phyloP scores from a whole-genome alignment of 2,113 vertebrate species.

The Tor tambroides region DNA sequence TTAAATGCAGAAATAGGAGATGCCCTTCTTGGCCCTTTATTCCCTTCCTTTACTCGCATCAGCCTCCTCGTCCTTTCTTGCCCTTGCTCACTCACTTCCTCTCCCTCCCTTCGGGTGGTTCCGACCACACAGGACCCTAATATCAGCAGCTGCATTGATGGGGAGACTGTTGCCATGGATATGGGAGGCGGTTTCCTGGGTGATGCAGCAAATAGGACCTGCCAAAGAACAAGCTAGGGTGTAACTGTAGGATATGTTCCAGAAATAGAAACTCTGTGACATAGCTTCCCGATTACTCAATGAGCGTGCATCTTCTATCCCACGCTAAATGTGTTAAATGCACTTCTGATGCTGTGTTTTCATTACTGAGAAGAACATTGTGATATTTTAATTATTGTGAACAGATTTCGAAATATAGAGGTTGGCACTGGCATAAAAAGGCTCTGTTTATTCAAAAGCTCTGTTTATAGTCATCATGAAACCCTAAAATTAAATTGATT shows the following conservation, averaged over 20 bases:
- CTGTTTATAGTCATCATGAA: not conserved
- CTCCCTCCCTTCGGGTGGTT: slow-evolving; percentile 28
- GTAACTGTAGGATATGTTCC: slow-evolving; percentile 52
- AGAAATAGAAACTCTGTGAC: slow-evolving; percentile 59
- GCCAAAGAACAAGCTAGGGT: slow-evolving; percentile 54
- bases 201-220: slow-evolving; percentile 68
- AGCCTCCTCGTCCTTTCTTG: slow-evolving; percentile 29
- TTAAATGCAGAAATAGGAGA: not conserved
- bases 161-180: slow-evolving; percentile 69
- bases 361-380: not conserved
- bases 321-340: slow-evolving; percentile 24
- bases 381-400: not conserved
- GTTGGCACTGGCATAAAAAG: not conserved
- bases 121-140: slow-evolving; percentile 48
- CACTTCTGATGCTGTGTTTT: slow-evolving; percentile 4
- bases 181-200: slow-evolving; percentile 76
- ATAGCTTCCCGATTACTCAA: slow-evolving; percentile 37
- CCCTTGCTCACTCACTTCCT: slow-evolving; percentile 19
- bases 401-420: not conserved
- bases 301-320: not conserved
- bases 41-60: not conserved
- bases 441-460: not conserved
- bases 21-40: not conserved
- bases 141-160: slow-evolving; percentile 59
- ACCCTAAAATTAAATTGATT: not conserved